These are phyloP conservation scores for Leucopternis melanops DNA, from an alignment of 2,113 vertebrate species.

Conservation along the genomic window DNA sequence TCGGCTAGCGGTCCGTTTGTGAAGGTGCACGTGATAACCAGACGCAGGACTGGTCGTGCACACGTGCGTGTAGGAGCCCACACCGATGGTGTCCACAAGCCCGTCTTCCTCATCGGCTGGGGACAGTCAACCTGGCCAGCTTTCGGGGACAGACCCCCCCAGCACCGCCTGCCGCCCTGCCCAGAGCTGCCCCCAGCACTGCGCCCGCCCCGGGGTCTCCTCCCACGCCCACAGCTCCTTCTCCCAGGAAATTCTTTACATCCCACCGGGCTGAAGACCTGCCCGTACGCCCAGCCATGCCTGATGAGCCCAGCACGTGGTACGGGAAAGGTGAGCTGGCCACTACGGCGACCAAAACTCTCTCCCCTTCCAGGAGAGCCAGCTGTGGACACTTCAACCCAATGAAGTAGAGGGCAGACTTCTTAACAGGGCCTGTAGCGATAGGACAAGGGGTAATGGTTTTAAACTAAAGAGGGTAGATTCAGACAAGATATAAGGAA, in stretches of 20 bases:
- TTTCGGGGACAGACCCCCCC: not conserved
- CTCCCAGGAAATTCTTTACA: not conserved
- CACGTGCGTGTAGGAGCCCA: rapidly evolving
- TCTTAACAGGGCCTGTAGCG: rapidly evolving
- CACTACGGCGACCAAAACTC: not conserved
- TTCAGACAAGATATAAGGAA: not conserved
- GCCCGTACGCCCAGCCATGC: rapidly evolving
- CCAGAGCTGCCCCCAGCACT: not conserved
- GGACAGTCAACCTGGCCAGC: not conserved
- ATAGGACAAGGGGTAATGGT: not conserved
- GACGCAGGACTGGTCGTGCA: rapidly evolving
- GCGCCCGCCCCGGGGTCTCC: rapidly evolving
- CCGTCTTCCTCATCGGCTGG: not conserved
- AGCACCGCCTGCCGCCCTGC: not conserved
- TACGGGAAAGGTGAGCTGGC: not conserved
- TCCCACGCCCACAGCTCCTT: not conserved
- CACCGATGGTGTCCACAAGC: rapidly evolving
- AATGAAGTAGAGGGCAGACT: no score
- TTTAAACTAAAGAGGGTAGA: not conserved
- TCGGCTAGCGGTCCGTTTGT: not conserved
- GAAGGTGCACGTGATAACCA: rapidly evolving
- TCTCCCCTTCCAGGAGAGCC: not conserved
- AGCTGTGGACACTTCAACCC: not conserved
- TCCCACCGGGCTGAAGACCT: not conserved
- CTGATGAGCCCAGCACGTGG: rapidly evolving